A percentile compares a stretch with the other conserved stretches of the same genome.
Evolutionary conservation across 2,888 invertebrate genomes (phyloP).

Genomic region (Itoplectis maculator): DNA sequence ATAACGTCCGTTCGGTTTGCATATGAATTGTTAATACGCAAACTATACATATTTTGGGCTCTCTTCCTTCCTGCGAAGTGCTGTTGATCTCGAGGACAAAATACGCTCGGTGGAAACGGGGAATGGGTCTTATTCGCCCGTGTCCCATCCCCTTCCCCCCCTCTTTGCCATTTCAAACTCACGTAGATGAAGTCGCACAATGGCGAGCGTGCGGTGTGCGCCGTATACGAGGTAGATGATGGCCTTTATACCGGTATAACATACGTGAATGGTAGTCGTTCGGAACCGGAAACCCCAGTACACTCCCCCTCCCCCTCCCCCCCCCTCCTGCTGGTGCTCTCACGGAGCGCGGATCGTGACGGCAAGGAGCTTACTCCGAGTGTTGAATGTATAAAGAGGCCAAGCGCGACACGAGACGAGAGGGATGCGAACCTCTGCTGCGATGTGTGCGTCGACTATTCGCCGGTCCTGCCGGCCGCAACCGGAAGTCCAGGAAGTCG

Average conservation of each 20-base stretch:
- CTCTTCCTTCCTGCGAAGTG: not conserved
- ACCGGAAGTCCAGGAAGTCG: constrained; percentile 63
- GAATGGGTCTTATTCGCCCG: constrained; percentile 26
- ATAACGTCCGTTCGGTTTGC: not conserved
- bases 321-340: too few species aligned
- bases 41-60: constrained; percentile 17
- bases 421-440: constrained; percentile 17
- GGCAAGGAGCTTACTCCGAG: constrained; percentile 50
- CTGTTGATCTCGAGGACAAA: constrained; percentile 34
- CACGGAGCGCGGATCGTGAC: constrained; percentile 50
- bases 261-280: constrained; percentile 47
- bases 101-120: constrained; percentile 37
- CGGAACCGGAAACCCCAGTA: constrained; percentile 60
- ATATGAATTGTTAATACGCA: constrained; percentile 29
- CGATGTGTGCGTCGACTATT: constrained; percentile 7
- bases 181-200: constrained; percentile 47
- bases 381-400: constrained; percentile 67
- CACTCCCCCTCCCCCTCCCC: constrained; percentile 35
- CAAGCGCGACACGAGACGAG: constrained; percentile 32
- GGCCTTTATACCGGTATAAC: constrained; percentile 47
- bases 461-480: constrained; percentile 13
- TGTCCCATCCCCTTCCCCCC: not conserved
- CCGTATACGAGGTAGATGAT: constrained; percentile 28
- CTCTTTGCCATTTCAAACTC: constrained; percentile 38
- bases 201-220: constrained; percentile 15